Conservation (phyloP, 2,888 invertebrate genomes). For the Acholoe squamosa region DNA sequence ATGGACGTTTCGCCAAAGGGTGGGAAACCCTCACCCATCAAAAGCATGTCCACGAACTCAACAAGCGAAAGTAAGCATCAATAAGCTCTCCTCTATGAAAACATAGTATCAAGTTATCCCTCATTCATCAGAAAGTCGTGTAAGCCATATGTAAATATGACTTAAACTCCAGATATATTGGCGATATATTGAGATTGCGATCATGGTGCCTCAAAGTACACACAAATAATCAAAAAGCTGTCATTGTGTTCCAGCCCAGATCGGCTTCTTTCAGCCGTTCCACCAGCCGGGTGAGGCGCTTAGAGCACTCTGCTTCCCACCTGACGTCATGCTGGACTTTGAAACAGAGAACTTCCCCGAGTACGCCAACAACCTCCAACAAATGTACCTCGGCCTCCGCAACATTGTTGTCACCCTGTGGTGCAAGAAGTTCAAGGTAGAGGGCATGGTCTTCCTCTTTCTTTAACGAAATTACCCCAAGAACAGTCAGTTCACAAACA, state of each 20-base stretch:
- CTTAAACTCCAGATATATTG: no score
- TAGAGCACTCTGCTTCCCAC: constrained; percentile 79
- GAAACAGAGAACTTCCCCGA: constrained; percentile 82
- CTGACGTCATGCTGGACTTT: constrained; percentile 82
- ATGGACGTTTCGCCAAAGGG: neutral
- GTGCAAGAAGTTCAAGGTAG: constrained; percentile 82
- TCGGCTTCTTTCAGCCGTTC: constrained; percentile 78
- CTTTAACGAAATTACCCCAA: neutral
- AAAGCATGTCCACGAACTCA: neutral
- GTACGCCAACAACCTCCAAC: constrained; percentile 73
- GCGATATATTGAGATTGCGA: no score
- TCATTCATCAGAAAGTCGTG: no score
- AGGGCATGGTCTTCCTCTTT: neutral
- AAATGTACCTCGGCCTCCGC: constrained; percentile 82
- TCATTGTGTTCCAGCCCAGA: constrained; percentile 26
- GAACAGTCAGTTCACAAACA: no score
- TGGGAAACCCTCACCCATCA: neutral
- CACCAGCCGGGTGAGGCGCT: constrained; percentile 75
- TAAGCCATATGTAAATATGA: no score
- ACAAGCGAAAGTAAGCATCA: neutral
- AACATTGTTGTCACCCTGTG: constrained; percentile 83
- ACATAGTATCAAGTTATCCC: no score
- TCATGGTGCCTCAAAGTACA: no score
- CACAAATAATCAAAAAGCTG: no score
- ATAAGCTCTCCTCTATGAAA: no score